phyloP scores from a whole-genome alignment of 2,888 invertebrate species.

The Incurvaria masculella region DNA sequence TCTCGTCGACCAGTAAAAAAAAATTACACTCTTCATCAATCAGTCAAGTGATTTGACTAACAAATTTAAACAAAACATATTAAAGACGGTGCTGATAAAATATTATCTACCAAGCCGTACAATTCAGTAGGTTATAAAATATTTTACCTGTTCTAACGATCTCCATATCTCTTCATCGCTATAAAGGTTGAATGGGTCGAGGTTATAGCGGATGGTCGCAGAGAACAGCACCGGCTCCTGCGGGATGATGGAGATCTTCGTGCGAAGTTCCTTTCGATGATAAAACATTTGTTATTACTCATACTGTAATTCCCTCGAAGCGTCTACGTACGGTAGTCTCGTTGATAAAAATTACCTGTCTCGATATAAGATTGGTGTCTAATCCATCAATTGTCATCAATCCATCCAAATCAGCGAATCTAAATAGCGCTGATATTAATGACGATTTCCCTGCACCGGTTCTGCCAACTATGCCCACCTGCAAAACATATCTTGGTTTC shows the following conservation, averaged over 20 bases:
- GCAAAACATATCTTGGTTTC: constrained; percentile 14
- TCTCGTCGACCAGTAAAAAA: too few relatives aligned
- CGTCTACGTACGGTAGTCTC: too few relatives aligned
- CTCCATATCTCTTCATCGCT: constrained; percentile 68
- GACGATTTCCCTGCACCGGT: constrained; percentile 77
- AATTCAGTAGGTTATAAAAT: too few relatives aligned
- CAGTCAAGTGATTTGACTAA: too few relatives aligned
- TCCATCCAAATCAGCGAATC: constrained; percentile 62
- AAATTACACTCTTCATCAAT: too few relatives aligned
- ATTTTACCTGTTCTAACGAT: constrained; percentile 68
- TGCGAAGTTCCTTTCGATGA: constrained; percentile 54
- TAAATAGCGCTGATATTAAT: constrained; percentile 65
- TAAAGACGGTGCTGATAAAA: too few relatives aligned
- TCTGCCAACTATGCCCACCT: constrained; percentile 70
- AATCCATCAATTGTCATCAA: constrained; percentile 62
- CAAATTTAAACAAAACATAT: too few relatives aligned
- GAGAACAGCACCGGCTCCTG: constrained; percentile 86
- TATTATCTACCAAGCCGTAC: too few relatives aligned
- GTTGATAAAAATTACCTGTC: constrained; percentile 43
- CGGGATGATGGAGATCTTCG: constrained; percentile 63
- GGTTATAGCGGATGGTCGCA: constrained; percentile 61
- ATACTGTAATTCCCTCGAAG: too few relatives aligned
- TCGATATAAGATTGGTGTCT: constrained; percentile 53
- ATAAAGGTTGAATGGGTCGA: constrained; percentile 64
- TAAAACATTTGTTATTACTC: too few relatives aligned